phyloP scores from a whole-genome alignment of 2,888 invertebrate species.

The Eubasilissa splendida region DNA sequence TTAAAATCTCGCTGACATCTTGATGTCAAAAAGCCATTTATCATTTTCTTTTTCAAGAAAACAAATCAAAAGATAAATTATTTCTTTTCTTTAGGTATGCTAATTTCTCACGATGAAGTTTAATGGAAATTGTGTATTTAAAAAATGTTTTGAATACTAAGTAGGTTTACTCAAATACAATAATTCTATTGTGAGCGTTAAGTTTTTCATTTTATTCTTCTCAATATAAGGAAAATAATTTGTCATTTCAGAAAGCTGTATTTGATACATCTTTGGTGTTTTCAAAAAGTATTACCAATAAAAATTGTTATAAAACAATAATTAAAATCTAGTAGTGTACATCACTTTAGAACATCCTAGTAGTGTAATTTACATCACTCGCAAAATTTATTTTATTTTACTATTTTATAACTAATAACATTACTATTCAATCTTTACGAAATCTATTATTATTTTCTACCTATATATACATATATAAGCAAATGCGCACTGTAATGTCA shows the following conservation, averaged over 20 bases:
- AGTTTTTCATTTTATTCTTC: constrained; percentile 18
- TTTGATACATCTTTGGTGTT: background rate
- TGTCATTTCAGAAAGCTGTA: constrained; percentile 4
- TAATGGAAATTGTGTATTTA: constrained; percentile 26
- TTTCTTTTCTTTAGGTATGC: constrained; percentile 19
- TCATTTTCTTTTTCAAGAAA: constrained; percentile 27
- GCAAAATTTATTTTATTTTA: too few relatives aligned
- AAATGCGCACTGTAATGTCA: too few relatives aligned
- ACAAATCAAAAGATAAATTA: constrained; percentile 30
- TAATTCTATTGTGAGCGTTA: background rate
- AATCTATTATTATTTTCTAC: too few relatives aligned
- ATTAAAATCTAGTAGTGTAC: too few relatives aligned
- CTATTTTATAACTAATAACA: too few relatives aligned
- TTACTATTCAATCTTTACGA: too few relatives aligned
- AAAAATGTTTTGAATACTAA: constrained; percentile 39
- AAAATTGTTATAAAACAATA: background rate
- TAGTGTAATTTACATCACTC: too few relatives aligned
- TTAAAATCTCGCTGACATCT: constrained; percentile 32
- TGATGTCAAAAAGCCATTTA: constrained; percentile 29
- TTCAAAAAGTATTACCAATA: background rate
- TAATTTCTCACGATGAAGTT: constrained; percentile 30
- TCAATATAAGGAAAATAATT: background rate
- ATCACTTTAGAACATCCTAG: too few relatives aligned
- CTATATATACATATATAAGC: too few relatives aligned
- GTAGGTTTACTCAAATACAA: background rate